phyloP scores from a whole-genome alignment of 2,113 vertebrate genomes.

The Gila orcuttii region DNA sequence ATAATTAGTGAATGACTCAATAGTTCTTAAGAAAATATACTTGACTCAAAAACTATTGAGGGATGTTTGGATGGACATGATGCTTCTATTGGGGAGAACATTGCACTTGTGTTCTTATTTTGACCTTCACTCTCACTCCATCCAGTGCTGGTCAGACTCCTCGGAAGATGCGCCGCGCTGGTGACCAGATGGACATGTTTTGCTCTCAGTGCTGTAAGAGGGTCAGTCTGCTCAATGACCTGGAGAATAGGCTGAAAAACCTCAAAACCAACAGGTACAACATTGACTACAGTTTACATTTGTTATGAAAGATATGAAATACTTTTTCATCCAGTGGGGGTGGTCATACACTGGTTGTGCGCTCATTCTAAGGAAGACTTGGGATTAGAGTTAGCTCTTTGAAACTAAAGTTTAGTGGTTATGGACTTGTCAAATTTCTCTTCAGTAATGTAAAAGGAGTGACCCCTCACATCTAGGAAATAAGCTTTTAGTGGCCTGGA shows the following conservation, averaged over 20 bases:
- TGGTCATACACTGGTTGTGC: neutral
- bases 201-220: slow-evolving; percentile 98
- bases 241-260: slow-evolving; percentile 93
- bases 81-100: neutral
- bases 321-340: neutral
- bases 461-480: neutral
- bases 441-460: slow-evolving; percentile 3
- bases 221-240: slow-evolving; percentile 92
- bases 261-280: slow-evolving; percentile 91
- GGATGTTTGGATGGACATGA: neutral
- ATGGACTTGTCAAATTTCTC: neutral
- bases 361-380: neutral
- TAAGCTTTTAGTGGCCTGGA: neutral
- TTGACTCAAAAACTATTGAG: neutral
- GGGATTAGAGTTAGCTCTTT: neutral
- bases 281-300: neutral
- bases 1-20: too few relatives aligned
- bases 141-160: slow-evolving; percentile 93
- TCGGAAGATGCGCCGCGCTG: slow-evolving; percentile 82
- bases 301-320: neutral
- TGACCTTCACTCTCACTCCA: slow-evolving; percentile 39
- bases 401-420: neutral
- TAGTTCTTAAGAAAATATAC: neutral
- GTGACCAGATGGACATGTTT: slow-evolving; percentile 88
- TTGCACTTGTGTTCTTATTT: neutral